Conservation (phyloP, 2,113 vertebrate species). For the Ondatra zibethicus region DNA sequence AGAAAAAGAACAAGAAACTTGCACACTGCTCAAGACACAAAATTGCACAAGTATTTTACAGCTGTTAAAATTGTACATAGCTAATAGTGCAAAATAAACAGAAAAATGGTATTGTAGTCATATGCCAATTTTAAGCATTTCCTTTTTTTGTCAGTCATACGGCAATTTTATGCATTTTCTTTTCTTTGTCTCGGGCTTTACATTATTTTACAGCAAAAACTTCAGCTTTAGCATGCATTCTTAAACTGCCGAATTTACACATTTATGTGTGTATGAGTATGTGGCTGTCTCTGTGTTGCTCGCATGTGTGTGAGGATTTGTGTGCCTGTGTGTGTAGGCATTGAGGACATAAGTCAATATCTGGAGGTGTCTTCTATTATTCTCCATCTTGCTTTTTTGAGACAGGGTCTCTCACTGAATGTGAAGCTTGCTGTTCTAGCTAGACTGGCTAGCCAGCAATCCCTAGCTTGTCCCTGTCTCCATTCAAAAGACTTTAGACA, state of each 20-base stretch:
- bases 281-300: not conserved
- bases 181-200: not conserved
- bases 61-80: not conserved
- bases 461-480: too few relatives aligned
- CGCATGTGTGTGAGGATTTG: not conserved
- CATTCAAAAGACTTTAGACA: not conserved
- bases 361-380: not conserved
- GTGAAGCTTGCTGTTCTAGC: not conserved
- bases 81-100: constrained; percentile 40
- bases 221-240: not conserved
- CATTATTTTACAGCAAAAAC: not conserved
- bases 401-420: not conserved
- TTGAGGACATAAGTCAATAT: not conserved
- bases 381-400: not conserved
- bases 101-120: not conserved
- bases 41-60: not conserved
- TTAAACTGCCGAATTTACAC: not conserved
- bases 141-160: not conserved
- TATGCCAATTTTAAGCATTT: not conserved
- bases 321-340: not conserved
- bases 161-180: not conserved
- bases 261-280: not conserved
- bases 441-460: not conserved
- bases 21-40: not conserved
- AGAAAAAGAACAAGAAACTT: not conserved